Evolutionary conservation across 2,797 vertebrate species (phyloP), one percentile per base, ranked within the genome.

Genomic region (Liparis tanakae): DNA sequence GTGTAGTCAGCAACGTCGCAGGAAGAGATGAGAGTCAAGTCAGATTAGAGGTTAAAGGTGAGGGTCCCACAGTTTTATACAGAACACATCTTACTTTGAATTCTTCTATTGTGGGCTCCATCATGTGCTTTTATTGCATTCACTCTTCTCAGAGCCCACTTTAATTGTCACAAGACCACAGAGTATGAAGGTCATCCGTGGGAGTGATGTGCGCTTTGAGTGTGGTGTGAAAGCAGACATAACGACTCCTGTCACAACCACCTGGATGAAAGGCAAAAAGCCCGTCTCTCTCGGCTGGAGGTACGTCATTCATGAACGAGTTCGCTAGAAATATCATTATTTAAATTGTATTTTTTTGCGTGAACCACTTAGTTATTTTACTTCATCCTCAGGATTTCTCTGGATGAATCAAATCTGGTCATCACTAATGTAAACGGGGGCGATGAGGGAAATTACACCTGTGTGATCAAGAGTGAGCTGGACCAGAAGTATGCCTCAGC

Each of bases 1-100:
- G 98, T 1, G 88, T 97, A 0, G 96, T 97, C 67, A 99, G 96
- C 89, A 99, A 98, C 83, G 93, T 97, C 57, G 94, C 98, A 72
- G 98, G 98, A 25, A 95, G 97, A 82, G 97, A 95, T 0, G 96
- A 99, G 87, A 96, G 93, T 82, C 96, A 97, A 78, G 94, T 97
- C 74, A 94, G 95, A 67, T 86, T 99, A 80, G 97, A 99, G 86
- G 97, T 99, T 87, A 99, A 99, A 98, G 98, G 98, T 99, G 82
- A 92, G 85, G 18, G 25, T 36, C 13, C 33, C 36, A 25, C 4
- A 18, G 7, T 60, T 43, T 56, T 3, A 56, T 33, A 10, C 7
- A 2, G n/a, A 70, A 64, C 53, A 51, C 13, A 14, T 34, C 34
- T 46, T 0, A 12, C 1, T 50, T 53, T 67, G 1, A 17, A 15